Conservation (phyloP, 2,113 vertebrate species). For the Cebidichthys violaceus region DNA sequence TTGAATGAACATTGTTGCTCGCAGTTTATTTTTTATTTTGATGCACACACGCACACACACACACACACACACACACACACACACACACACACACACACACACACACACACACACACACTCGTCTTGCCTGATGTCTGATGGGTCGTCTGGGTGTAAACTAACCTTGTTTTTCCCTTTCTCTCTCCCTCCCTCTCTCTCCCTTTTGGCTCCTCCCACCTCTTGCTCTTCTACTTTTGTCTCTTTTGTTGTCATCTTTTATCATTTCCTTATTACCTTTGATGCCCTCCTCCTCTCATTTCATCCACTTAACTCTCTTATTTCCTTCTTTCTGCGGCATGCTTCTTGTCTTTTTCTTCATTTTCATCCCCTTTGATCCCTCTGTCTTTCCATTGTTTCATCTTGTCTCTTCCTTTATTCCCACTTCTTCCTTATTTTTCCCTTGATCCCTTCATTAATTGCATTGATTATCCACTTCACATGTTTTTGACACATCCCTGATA, state of each 20-base stretch:
- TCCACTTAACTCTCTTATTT: slow-evolving; percentile 4
- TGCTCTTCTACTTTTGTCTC: slow-evolving; percentile 16
- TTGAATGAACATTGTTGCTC: background rate
- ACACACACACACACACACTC: slow-evolving; percentile 24
- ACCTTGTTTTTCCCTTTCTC: slow-evolving; percentile 76
- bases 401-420: background rate
- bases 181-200: slow-evolving; percentile 23
- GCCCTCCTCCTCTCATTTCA: background rate
- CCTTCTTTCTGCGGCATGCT: background rate
- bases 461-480: background rate
- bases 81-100: slow-evolving; percentile 28
- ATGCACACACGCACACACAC: background rate
- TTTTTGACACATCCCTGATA: background rate
- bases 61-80: background rate
- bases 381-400: background rate
- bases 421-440: background rate
- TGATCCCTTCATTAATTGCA: background rate
- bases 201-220: background rate
- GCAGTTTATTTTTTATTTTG: no score
- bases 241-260: background rate
- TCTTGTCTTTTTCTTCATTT: background rate
- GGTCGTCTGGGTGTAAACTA: slow-evolving; percentile 72
- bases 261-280: background rate
- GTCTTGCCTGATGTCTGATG: slow-evolving; percentile 52
- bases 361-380: slow-evolving; percentile 21